Conservation (phyloP, 2,888 invertebrate genomes). For the Hipparchia semele region DNA sequence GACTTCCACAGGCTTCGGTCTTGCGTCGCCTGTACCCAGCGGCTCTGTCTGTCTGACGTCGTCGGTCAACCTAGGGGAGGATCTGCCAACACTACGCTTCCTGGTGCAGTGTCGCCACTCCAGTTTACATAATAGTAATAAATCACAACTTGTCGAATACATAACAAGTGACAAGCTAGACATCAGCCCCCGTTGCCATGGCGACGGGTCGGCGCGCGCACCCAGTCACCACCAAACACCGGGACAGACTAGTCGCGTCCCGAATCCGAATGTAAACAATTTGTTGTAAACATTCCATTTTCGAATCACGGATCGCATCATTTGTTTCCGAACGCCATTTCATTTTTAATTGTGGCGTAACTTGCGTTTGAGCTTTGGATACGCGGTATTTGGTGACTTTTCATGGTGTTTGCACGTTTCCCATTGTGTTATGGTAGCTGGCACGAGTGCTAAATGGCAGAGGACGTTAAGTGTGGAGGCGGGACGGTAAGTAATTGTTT, state of each 20-base stretch:
- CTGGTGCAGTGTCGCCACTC: too few relatives aligned
- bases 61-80: too few relatives aligned
- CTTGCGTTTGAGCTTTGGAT: neutral
- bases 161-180: constrained; percentile 24
- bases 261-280: constrained; percentile 49
- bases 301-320: constrained; percentile 26
- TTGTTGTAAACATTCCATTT: constrained; percentile 42
- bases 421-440: constrained; percentile 53
- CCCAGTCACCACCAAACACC: constrained; percentile 61
- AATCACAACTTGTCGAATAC: constrained; percentile 23
- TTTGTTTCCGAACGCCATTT: neutral
- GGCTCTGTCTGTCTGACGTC: too few relatives aligned
- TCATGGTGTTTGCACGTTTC: constrained; percentile 20
- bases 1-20: too few relatives aligned
- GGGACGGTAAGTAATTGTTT: constrained; percentile 60
- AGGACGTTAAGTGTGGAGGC: constrained; percentile 64
- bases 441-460: constrained; percentile 56
- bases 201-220: constrained; percentile 75
- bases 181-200: constrained; percentile 59
- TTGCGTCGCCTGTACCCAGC: too few relatives aligned
- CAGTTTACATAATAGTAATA: too few relatives aligned
- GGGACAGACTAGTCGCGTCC: constrained; percentile 59
- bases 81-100: neutral
- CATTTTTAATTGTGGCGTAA: neutral
- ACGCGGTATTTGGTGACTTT: neutral